A percentile compares a stretch with the other conserved stretches of the same genome.
These are phyloP conservation scores for Brachyopa scutellaris DNA, from an alignment of 2,888 invertebrate genomes.

Conservation along the genomic window DNA sequence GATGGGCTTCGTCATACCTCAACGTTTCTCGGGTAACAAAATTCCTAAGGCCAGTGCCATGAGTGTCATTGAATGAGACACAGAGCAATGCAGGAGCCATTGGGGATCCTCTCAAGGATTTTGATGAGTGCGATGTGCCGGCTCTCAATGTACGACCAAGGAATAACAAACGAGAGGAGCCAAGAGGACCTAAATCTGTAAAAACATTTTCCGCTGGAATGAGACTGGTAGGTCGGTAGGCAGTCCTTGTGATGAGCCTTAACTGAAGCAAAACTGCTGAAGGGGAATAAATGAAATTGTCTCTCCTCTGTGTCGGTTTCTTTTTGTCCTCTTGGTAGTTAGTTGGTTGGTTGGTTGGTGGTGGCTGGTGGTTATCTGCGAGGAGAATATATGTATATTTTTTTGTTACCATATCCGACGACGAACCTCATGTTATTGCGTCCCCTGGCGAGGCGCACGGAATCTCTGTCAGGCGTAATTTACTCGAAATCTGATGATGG, in stretches of 20 bases:
- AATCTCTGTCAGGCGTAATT: slow-evolving; percentile 67
- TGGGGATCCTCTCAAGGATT: slow-evolving; percentile 51
- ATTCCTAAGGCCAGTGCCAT: slow-evolving; percentile 12
- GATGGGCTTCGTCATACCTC: neutral
- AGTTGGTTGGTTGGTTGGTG: neutral
- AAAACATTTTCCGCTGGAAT: slow-evolving; percentile 34
- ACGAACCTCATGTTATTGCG: slow-evolving; percentile 53
- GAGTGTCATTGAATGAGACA: slow-evolving; percentile 52
- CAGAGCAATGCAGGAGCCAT: slow-evolving; percentile 29
- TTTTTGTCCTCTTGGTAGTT: neutral
- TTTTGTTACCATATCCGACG: slow-evolving; percentile 36
- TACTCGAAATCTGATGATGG: slow-evolving; percentile 66
- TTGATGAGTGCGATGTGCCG: slow-evolving; percentile 58
- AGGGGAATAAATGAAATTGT: slow-evolving; percentile 70
- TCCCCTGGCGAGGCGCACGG: slow-evolving; percentile 45
- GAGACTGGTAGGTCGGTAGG: slow-evolving; percentile 4
- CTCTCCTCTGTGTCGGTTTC: slow-evolving; percentile 25
- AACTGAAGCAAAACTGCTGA: slow-evolving; percentile 63
- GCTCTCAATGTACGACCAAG: slow-evolving; percentile 28
- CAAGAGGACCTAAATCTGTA: slow-evolving; percentile 26
- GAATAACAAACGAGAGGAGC: slow-evolving; percentile 56
- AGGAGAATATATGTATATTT: slow-evolving; percentile 11
- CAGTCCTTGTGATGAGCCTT: slow-evolving; percentile 53
- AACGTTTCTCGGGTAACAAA: neutral
- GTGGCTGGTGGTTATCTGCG: slow-evolving; percentile 11